Conservation (phyloP, 2,113 vertebrate genomes). For the Charina bottae region DNA sequence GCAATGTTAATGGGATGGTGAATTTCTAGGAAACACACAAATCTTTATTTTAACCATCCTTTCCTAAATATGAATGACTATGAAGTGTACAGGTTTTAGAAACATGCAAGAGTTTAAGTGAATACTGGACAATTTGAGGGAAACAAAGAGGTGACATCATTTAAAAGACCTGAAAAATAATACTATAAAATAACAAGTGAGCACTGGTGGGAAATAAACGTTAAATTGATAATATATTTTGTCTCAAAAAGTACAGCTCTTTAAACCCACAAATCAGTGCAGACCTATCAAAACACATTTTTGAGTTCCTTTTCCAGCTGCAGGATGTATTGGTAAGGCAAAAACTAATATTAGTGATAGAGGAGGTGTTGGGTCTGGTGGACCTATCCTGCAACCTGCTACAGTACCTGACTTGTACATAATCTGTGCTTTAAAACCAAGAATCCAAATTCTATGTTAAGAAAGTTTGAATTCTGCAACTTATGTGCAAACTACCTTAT, state of each 20-base stretch:
- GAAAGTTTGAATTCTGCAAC: neutral
- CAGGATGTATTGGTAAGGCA: neutral
- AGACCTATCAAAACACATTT: constrained; percentile 35
- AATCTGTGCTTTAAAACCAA: neutral
- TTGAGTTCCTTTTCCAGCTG: constrained; percentile 28
- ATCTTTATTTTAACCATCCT: constrained; percentile 72
- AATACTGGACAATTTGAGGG: constrained; percentile 54
- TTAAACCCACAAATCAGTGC: constrained; percentile 52
- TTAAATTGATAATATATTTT: constrained; percentile 67
- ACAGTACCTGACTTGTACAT: neutral
- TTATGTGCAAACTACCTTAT: neutral
- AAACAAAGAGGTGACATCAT: constrained; percentile 65
- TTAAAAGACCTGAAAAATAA: constrained; percentile 54
- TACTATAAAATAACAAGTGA: constrained; percentile 66
- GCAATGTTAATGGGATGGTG: constrained; percentile 59
- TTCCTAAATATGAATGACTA: constrained; percentile 62
- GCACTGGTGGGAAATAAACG: constrained; percentile 63
- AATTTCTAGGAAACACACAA: constrained; percentile 71
- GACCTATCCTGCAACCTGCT: neutral
- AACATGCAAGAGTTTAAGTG: constrained; percentile 62
- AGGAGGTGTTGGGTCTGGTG: constrained; percentile 15
- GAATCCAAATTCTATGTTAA: neutral
- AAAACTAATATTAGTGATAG: neutral
- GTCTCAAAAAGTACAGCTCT: constrained; percentile 55
- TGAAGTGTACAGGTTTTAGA: constrained; percentile 67